Conservation (phyloP, 2,113 vertebrate species). For the Pseudorasbora parva region DNA sequence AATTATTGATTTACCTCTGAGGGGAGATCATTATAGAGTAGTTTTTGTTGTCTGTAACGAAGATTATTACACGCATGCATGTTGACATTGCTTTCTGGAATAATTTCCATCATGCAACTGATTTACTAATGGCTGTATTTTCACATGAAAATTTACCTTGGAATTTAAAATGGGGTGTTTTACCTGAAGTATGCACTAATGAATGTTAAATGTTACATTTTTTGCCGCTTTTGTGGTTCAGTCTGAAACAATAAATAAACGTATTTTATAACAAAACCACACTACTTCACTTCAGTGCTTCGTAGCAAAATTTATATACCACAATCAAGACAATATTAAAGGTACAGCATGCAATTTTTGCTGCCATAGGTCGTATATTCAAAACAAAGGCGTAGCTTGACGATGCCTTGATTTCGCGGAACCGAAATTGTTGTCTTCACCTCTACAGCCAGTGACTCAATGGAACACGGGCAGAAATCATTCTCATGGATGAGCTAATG, state of each 20-base stretch:
- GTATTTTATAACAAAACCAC: neutral
- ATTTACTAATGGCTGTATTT: neutral
- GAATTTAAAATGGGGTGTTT: neutral
- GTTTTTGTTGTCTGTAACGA: neutral
- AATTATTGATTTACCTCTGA: conserved; percentile 85
- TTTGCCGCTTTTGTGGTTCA: neutral
- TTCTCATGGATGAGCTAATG: too few relatives aligned
- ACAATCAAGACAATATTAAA: neutral
- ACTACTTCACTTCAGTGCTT: neutral
- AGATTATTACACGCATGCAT: neutral
- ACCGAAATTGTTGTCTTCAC: too few relatives aligned
- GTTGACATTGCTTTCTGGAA: neutral
- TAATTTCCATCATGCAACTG: neutral
- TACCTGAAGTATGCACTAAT: neutral
- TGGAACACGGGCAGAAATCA: too few relatives aligned
- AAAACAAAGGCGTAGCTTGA: too few relatives aligned
- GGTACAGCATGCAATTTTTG: too few relatives aligned
- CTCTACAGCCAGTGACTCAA: too few relatives aligned
- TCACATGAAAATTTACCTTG: neutral
- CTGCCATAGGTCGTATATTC: too few relatives aligned
- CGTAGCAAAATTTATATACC: neutral
- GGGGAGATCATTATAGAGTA: conserved; percentile 74
- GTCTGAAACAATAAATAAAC: neutral
- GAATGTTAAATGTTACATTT: neutral
- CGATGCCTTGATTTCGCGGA: too few relatives aligned